phyloP scores from a whole-genome alignment of 2,113 vertebrate genomes.

The Argyrosomus japonicus region DNA sequence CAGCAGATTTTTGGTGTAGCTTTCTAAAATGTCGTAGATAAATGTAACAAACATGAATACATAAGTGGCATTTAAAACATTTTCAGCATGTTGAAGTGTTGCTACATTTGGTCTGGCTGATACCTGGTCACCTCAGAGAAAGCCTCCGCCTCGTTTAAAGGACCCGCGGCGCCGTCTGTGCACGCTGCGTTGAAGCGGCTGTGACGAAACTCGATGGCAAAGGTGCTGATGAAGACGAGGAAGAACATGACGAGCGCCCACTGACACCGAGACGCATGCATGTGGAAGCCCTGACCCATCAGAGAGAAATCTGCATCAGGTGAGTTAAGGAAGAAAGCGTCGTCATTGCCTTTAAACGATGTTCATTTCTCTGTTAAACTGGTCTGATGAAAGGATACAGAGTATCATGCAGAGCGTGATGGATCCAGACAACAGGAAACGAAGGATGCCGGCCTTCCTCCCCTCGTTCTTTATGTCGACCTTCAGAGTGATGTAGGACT shows the following conservation, averaged over 20 bases:
- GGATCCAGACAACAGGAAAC: constrained; percentile 86
- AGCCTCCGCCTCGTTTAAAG: constrained; percentile 80
- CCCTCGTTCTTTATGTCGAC: constrained; percentile 91
- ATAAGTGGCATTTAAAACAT: too few species aligned
- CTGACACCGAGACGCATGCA: constrained; percentile 88
- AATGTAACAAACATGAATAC: too few species aligned
- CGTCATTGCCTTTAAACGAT: too few species aligned
- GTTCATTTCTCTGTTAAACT: too few species aligned
- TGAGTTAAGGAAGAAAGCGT: constrained; percentile 81
- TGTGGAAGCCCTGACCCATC: constrained; percentile 84
- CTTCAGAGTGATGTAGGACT: constrained; percentile 90
- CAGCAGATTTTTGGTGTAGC: too few species aligned
- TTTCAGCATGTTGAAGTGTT: too few species aligned
- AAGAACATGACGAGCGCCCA: constrained; percentile 94
- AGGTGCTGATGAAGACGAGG: constrained; percentile 88
- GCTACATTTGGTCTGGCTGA: constrained; percentile 55
- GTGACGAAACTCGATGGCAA: constrained; percentile 93
- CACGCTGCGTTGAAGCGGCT: constrained; percentile 87
- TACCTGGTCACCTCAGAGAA: constrained; percentile 84
- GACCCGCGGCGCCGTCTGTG: constrained; percentile 84
- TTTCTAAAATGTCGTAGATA: too few species aligned
- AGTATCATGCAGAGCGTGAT: constrained; percentile 89
- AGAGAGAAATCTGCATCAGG: constrained; percentile 85
- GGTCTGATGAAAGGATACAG: constrained; percentile 89
- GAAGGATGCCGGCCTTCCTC: constrained; percentile 81